Conservation (phyloP, 2,888 invertebrate genomes). For the Mycogona germanica region DNA sequence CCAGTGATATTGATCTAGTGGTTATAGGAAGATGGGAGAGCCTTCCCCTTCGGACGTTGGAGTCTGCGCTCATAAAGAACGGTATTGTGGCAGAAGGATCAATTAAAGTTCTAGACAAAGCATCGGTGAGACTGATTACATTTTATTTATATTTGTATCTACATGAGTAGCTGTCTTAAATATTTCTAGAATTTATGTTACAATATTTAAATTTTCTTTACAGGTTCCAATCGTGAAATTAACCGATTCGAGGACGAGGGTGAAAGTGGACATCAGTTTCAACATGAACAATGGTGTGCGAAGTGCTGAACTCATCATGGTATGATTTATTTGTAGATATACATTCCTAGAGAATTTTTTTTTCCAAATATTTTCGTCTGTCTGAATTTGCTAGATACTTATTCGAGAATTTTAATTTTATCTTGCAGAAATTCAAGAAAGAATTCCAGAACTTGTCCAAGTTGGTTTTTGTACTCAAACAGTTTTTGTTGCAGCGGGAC, state of each 20-base stretch:
- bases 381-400: too few species aligned
- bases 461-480: constrained; percentile 93
- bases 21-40: constrained; percentile 72
- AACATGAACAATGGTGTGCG: constrained; percentile 97
- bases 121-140: constrained; percentile 51
- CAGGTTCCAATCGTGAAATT: constrained; percentile 93
- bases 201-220: too few species aligned
- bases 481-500: constrained; percentile 94
- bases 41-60: constrained; percentile 79
- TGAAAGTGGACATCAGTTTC: constrained; percentile 97
- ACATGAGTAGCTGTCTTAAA: background rate
- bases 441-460: constrained; percentile 83
- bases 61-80: constrained; percentile 75
- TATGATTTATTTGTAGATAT: constrained; percentile 26
- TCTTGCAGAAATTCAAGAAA: constrained; percentile 55
- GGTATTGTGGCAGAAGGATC: constrained; percentile 79
- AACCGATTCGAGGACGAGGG: constrained; percentile 70
- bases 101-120: constrained; percentile 94
- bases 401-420: constrained; percentile 12
- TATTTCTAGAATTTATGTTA: too few species aligned
- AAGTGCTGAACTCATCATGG: constrained; percentile 87
- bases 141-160: background rate
- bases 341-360: background rate
- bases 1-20: constrained; percentile 60
- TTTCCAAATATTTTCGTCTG: constrained; percentile 13